Evolutionary conservation across 2,113 vertebrate genomes (phyloP).

Genomic region (Hemicordylus capensis): DNA sequence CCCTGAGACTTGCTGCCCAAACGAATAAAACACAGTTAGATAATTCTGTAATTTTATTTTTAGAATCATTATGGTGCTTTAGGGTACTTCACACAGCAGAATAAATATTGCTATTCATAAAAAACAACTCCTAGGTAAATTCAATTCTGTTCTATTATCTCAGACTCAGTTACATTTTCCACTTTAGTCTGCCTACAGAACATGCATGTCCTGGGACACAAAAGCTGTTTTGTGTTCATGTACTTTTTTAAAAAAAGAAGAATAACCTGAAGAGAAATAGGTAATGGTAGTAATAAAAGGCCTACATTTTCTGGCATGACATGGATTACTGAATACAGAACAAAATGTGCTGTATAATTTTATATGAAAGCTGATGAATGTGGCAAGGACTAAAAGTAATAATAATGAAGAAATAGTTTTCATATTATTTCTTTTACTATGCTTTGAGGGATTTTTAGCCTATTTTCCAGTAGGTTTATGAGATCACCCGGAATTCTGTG

Average conservation of each 20-base stretch:
- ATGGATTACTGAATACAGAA: conserved; percentile 50
- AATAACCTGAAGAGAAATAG: conserved; percentile 43
- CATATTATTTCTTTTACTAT: conserved; percentile 36
- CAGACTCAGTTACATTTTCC: conserved; percentile 49
- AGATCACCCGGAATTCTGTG: too few relatives aligned
- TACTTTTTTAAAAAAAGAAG: conserved; percentile 25
- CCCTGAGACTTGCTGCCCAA: conserved; percentile 33
- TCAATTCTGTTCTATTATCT: conserved; percentile 64
- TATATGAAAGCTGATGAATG: conserved; percentile 56
- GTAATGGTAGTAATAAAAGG: conserved; percentile 49
- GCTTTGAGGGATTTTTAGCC: too few relatives aligned
- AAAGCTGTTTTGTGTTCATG: conserved; percentile 54
- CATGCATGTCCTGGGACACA: conserved; percentile 49
- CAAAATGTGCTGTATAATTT: conserved; percentile 46
- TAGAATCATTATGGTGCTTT: conserved; percentile 42
- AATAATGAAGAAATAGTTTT: neutral
- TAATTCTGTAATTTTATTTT: conserved; percentile 47
- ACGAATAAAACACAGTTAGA: conserved; percentile 31
- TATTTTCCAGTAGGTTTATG: too few relatives aligned
- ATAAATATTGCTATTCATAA: conserved; percentile 66
- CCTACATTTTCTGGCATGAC: conserved; percentile 61
- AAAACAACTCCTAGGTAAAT: conserved; percentile 48
- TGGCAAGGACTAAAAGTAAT: neutral
- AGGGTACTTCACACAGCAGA: conserved; percentile 61
- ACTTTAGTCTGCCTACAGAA: conserved; percentile 61